Conservation (phyloP, 1,140 invertebrate genomes). For the Apis mellifera region Amel_HAv3.1 CM009935.2:765501-766000, state of each 20-base stretch:
- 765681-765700: slow-evolving; percentile 57
- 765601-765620: background rate
- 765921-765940: background rate
- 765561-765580: background rate
- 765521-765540: too few species aligned
- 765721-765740: slow-evolving; percentile 35
- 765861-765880: slow-evolving; percentile 50
- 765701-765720: slow-evolving; percentile 40
- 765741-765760: slow-evolving; percentile 67
- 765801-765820: slow-evolving; percentile 38
- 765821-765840: slow-evolving; percentile 61
- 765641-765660: slow-evolving; percentile 10
- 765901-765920: background rate
- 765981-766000: background rate
- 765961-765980: background rate
- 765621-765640: background rate
- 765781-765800: slow-evolving; percentile 33
- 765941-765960: slow-evolving; percentile 25
- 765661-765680: background rate
- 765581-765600: background rate
- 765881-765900: slow-evolving; percentile 7
- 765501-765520: too few species aligned
- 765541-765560: too few species aligned
- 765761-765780: slow-evolving; percentile 63
- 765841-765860: slow-evolving; percentile 50